These are phyloP conservation scores for Steatornis caripensis DNA, from an alignment of 2,113 vertebrate genomes.

Conservation along the genomic window DNA sequence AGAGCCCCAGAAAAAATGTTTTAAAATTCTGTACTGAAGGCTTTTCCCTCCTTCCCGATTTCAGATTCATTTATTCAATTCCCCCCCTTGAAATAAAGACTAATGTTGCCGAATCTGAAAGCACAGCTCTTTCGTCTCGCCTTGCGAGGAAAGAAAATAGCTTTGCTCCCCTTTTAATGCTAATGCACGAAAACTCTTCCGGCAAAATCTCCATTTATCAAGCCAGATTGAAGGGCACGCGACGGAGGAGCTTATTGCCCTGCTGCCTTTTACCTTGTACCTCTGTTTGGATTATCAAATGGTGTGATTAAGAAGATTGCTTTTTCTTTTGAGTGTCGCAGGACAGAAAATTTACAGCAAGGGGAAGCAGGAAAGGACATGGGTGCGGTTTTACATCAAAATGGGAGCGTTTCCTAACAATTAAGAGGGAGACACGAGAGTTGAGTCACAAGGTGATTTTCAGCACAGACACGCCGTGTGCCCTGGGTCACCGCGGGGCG, in stretches of 20 bases:
- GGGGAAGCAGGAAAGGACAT: neutral
- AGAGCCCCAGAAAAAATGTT: neutral
- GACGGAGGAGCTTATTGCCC: neutral
- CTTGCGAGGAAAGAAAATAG: constrained; percentile 19
- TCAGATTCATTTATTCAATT: neutral
- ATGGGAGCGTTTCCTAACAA: neutral
- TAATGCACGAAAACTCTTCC: neutral
- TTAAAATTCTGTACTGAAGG: neutral
- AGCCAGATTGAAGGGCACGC: neutral
- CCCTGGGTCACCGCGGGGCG: neutral
- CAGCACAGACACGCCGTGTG: accelerated
- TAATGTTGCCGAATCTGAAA: neutral
- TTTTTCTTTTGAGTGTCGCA: neutral
- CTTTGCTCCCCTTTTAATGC: neutral
- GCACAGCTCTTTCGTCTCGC: neutral
- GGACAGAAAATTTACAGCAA: neutral
- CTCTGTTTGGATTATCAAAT: neutral
- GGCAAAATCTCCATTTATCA: neutral
- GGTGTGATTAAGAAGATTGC: constrained; percentile 37
- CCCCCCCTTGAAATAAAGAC: neutral
- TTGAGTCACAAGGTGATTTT: neutral
- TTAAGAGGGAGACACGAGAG: neutral
- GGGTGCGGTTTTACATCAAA: neutral
- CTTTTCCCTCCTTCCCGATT: neutral
- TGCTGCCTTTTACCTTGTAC: neutral